phyloP scores from a whole-genome alignment of 1,140 invertebrate species.

The Fragariocoptes setiger region DNA sequence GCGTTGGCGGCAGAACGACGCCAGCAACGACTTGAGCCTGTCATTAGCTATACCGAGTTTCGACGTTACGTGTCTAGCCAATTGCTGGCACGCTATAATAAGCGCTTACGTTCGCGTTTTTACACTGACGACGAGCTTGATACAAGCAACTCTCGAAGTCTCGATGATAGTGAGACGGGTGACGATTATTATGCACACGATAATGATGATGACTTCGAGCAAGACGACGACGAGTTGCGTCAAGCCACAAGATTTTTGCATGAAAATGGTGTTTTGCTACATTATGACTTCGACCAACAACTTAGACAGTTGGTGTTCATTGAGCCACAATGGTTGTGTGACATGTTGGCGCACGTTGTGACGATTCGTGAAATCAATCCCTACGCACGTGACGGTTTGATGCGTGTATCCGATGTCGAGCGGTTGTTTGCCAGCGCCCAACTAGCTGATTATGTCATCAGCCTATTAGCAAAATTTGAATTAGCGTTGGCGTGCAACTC shows the following conservation, averaged over 20 bases:
- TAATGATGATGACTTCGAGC: too few relatives aligned
- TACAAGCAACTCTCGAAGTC: background rate
- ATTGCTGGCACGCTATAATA: slow-evolving; percentile 28
- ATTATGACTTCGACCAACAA: slow-evolving; percentile 87
- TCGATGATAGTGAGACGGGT: too few relatives aligned
- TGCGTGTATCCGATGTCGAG: background rate
- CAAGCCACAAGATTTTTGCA: slow-evolving; percentile 85
- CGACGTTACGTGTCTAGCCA: slow-evolving; percentile 30
- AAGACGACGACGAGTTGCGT: slow-evolving; percentile 61
- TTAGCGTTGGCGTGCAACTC: slow-evolving; percentile 87
- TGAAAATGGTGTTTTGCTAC: slow-evolving; percentile 85
- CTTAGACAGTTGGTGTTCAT: slow-evolving; percentile 76
- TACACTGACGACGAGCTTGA: too few relatives aligned
- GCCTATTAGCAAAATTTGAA: slow-evolving; percentile 80
- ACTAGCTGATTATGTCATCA: slow-evolving; percentile 33
- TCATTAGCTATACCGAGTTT: slow-evolving; percentile 55
- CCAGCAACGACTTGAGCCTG: slow-evolving; percentile 32
- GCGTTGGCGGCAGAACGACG: slow-evolving; percentile 34
- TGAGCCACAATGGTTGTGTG: slow-evolving; percentile 92
- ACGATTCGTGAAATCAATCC: slow-evolving; percentile 84
- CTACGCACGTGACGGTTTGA: slow-evolving; percentile 43
- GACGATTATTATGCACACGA: too few relatives aligned
- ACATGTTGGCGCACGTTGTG: slow-evolving; percentile 79
- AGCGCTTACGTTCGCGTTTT: slow-evolving; percentile 43
- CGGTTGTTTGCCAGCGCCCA: background rate